Conservation (phyloP, 2,888 invertebrate species). For the Meta bourneti region DNA sequence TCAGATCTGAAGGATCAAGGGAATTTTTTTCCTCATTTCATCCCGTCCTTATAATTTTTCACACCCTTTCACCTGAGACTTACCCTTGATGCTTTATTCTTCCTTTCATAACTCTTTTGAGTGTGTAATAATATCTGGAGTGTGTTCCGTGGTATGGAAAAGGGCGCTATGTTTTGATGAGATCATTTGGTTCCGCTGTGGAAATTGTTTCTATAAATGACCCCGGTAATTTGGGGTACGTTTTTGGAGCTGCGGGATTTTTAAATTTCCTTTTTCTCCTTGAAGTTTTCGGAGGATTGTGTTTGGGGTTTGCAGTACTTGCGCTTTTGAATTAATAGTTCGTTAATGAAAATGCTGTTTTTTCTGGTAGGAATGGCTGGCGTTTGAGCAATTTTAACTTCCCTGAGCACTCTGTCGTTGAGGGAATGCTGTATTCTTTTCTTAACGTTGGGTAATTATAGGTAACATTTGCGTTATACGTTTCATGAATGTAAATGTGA, state of each 20-base stretch:
- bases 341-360: not conserved
- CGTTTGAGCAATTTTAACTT: not conserved
- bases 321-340: not conserved
- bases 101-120: conserved; percentile 3
- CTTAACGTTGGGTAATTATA: not conserved
- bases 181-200: not conserved
- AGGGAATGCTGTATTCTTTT: not conserved
- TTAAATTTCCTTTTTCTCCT: not conserved
- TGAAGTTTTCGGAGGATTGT: not conserved
- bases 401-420: not conserved
- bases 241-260: not conserved
- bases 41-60: conserved; percentile 47
- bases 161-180: conserved; percentile 13
- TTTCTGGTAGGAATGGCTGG: not conserved
- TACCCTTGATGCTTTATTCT: conserved; percentile 3
- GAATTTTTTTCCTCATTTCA: conserved; percentile 40
- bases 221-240: not conserved
- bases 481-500: too few relatives aligned
- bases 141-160: not conserved
- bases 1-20: conserved; percentile 57
- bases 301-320: not conserved
- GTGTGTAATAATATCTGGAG: not conserved
- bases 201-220: conserved; percentile 7
- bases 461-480: too few relatives aligned
- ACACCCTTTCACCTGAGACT: conserved; percentile 46